Conservation (phyloP, 2,888 invertebrate genomes). For the Patella caerulea region DNA sequence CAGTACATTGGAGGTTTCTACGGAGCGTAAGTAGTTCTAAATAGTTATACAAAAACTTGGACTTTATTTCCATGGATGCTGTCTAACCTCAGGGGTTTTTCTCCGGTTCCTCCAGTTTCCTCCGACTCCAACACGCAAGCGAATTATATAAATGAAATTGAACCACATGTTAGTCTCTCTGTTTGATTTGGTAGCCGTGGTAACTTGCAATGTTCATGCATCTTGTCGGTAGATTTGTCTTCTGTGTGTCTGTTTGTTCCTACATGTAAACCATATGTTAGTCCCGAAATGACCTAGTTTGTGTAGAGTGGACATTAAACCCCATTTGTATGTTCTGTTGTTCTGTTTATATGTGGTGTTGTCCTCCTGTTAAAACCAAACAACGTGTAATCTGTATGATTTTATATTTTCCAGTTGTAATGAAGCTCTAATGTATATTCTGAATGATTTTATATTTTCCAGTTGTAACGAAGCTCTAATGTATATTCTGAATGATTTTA, state of each 20-base stretch:
- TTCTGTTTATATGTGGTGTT: neutral
- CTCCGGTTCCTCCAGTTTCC: too few relatives aligned
- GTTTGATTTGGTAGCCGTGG: too few relatives aligned
- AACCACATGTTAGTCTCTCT: too few relatives aligned
- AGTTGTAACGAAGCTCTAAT: too few relatives aligned
- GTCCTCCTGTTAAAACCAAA: too few relatives aligned
- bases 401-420: constrained; percentile 68
- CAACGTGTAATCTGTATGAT: neutral
- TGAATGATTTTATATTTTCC: neutral
- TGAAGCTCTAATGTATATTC: constrained; percentile 73
- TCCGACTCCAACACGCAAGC: too few relatives aligned
- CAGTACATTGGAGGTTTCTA: constrained; percentile 74
- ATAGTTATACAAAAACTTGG: neutral
- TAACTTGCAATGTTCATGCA: too few relatives aligned
- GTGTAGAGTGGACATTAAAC: neutral
- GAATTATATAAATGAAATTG: too few relatives aligned
- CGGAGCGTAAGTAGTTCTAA: constrained; percentile 67
- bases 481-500: constrained; percentile 6
- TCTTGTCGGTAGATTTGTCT: too few relatives aligned
- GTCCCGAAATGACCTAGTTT: neutral
- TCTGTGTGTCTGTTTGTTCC: neutral
- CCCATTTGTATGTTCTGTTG: too few relatives aligned
- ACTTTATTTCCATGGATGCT: neutral
- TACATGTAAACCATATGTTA: neutral
- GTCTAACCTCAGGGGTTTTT: neutral